Percentiles rank a stretch among this genome's conserved stretches.
These are phyloP conservation scores for Samia ricini DNA, from an alignment of 1,140 invertebrate species.

Conservation along the genomic window DNA sequence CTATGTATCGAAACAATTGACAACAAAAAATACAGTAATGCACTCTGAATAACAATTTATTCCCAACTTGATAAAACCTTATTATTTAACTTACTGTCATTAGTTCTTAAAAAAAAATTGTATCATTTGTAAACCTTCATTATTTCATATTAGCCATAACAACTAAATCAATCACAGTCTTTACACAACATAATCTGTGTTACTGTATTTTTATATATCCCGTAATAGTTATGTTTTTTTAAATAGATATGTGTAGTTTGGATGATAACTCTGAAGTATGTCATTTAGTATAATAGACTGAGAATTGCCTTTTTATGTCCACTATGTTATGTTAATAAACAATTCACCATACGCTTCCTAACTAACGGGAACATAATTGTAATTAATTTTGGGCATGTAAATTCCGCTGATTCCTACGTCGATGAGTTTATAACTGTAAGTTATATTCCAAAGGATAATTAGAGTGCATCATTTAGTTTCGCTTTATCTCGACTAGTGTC, in stretches of 20 bases:
- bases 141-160: background rate
- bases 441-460: slow-evolving; percentile 62
- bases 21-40: background rate
- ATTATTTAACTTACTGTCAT: background rate
- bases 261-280: slow-evolving; percentile 55
- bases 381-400: slow-evolving; percentile 75
- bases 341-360: slow-evolving; percentile 72
- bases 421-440: slow-evolving; percentile 13
- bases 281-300: slow-evolving; percentile 50
- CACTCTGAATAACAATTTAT: background rate
- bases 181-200: background rate
- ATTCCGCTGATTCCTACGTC: slow-evolving; percentile 66
- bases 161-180: background rate
- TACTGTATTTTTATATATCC: slow-evolving; percentile 14
- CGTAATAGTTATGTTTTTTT: slow-evolving; percentile 28
- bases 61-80: background rate
- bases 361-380: slow-evolving; percentile 69
- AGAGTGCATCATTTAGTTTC: slow-evolving; percentile 73
- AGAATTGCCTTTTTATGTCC: slow-evolving; percentile 51
- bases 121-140: background rate
- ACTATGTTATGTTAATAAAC: slow-evolving; percentile 57
- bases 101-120: background rate
- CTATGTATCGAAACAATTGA: background rate
- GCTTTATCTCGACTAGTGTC: slow-evolving; percentile 63
- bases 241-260: slow-evolving; percentile 56